These are phyloP conservation scores for Neodiprion pinetum DNA, from an alignment of 1,140 invertebrate species.

Conservation along the genomic window DNA sequence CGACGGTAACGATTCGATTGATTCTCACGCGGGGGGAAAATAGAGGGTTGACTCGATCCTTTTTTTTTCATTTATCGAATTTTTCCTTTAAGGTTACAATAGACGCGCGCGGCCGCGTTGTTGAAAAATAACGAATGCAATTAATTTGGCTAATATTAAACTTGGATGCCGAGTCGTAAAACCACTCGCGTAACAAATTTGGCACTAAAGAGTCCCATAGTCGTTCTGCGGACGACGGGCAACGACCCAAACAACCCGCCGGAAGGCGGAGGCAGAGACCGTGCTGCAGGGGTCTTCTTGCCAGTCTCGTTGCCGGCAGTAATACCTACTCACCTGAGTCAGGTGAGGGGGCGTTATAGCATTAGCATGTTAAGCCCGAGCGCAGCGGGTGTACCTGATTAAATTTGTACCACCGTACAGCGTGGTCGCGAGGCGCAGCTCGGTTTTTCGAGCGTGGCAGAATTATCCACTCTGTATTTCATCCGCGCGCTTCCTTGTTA, in stretches of 20 bases:
- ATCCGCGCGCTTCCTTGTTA: too few relatives aligned
- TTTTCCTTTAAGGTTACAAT: too few relatives aligned
- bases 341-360: conserved; percentile 49
- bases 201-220: conserved; percentile 48
- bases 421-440: conserved; percentile 28
- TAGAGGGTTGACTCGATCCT: too few relatives aligned
- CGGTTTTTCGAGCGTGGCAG: conserved; percentile 43
- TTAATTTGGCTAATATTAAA: conserved; percentile 51
- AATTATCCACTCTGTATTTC: neutral
- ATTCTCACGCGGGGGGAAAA: too few relatives aligned
- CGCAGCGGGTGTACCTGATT: conserved; percentile 55
- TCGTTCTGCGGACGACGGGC: neutral
- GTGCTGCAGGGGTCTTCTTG: conserved; percentile 14
- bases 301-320: conserved; percentile 18
- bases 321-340: conserved; percentile 31
- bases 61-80: too few relatives aligned
- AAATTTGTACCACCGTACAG: conserved; percentile 55
- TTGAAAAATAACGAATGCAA: conserved; percentile 49
- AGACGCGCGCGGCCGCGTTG: neutral
- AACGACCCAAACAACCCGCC: conserved; percentile 1
- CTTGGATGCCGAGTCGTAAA: conserved; percentile 44
- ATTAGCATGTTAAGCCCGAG: conserved; percentile 56
- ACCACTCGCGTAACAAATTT: conserved; percentile 55
- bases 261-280: neutral
- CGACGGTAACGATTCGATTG: too few relatives aligned